Evolutionary conservation across 1,140 invertebrate genomes (phyloP), one percentile per base, ranked within the genome.

Genomic region (Drosophila eugracilis): DNA sequence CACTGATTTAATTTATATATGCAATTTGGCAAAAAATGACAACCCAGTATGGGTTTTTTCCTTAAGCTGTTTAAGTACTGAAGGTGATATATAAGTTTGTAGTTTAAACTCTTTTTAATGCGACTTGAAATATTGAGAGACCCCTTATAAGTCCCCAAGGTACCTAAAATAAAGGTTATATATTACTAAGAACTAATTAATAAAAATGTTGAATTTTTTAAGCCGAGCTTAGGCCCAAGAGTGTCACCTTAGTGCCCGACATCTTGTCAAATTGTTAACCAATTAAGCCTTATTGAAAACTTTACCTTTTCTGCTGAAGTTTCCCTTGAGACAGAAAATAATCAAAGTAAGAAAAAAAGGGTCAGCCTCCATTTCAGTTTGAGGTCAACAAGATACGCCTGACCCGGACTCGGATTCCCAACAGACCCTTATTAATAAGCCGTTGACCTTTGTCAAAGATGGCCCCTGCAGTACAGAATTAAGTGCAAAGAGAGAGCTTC

Each of bases 251-350:
- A 44, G 28, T 34, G 5, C 30, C 28, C 22, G 4, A 45, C 70
- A 65, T 34, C 41, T 63, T 73, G 48, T 74, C 49, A 74, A 63
- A 74, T 53, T 63, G 48, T 63, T 74, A 41, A 53, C 71, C 57
- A 74, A 74, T 74, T 74, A 73, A 63, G 47, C 55, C 42, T 10
- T 36, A 45, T 50, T 44, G 39, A 52, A 67, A 67, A 67, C 24
- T 34, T 21, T 26, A 42, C 63, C 47, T 67, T 65, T 50, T 53
- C 19, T 26, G 30, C 24, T 36, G 19, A 62, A 17, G 14, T 19
- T 39, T 66, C 22, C 60, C 37, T 19, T 7, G 37, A 41, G 37
- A 45, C 42, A 55, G 37, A 52, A 30, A 19, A 34, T 24, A 66
- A 58, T 19, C 10, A 1, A 30, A 12, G 9, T 9, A 32, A 32